phyloP scores from a whole-genome alignment of 2,888 invertebrate species.

The Oscheius sp. region DNA sequence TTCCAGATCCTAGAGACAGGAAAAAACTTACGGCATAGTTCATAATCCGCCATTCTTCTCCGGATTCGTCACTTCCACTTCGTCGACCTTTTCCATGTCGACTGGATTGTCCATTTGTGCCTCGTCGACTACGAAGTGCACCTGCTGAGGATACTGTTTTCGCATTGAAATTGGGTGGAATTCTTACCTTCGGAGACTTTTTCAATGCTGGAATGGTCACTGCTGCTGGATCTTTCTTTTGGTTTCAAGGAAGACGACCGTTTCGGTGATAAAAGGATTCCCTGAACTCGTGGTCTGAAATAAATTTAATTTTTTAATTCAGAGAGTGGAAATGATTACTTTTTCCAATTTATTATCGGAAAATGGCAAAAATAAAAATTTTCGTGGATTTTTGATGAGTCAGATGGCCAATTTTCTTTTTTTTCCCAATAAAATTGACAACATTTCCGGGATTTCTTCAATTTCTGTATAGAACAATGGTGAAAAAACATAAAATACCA shows the following conservation, averaged over 20 bases:
- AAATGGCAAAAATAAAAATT: no score
- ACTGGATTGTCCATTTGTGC: background rate
- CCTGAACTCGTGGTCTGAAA: constrained; percentile 30
- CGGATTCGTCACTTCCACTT: constrained; percentile 35
- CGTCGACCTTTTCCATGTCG: background rate
- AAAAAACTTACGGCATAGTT: constrained; percentile 27
- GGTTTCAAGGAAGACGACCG: background rate
- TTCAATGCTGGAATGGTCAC: constrained; percentile 37
- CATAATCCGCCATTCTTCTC: constrained; percentile 37
- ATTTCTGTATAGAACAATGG: background rate
- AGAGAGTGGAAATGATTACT: background rate
- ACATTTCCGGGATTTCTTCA: no score
- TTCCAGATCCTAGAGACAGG: no score
- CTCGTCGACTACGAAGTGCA: constrained; percentile 15
- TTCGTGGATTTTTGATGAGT: no score
- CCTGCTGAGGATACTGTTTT: background rate
- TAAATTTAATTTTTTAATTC: background rate
- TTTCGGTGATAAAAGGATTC: constrained; percentile 28
- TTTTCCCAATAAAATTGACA: no score
- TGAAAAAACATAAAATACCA: background rate
- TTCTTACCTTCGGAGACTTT: constrained; percentile 30
- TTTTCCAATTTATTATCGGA: background rate
- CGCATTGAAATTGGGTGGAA: background rate
- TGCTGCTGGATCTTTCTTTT: constrained; percentile 34
- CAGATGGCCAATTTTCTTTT: no score